Conservation (phyloP, 2,888 invertebrate genomes). For the Platypus cylindrus region DNA sequence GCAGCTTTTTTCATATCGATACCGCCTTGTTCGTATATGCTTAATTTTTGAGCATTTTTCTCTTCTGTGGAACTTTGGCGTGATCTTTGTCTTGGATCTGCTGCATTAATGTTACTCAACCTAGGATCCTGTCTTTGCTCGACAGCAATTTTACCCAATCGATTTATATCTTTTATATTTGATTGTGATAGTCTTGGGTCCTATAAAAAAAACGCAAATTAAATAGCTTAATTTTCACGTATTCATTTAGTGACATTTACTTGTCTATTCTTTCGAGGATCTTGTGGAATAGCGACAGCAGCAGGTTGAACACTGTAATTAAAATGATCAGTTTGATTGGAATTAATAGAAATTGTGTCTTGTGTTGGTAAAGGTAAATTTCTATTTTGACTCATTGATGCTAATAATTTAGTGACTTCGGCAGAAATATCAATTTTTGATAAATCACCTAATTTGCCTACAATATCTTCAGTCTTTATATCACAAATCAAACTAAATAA, state of each 20-base stretch:
- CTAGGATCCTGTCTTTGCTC: slow-evolving; percentile 9
- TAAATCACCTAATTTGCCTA: slow-evolving; percentile 54
- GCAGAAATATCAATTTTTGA: slow-evolving; percentile 63
- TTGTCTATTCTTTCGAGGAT: slow-evolving; percentile 18
- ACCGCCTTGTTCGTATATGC: slow-evolving; percentile 49
- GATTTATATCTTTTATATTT: slow-evolving; percentile 1
- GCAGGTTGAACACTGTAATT: neutral
- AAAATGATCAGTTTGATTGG: neutral
- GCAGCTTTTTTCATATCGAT: slow-evolving; percentile 43
- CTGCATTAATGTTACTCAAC: neutral
- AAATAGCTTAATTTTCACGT: neutral
- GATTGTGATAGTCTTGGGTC: slow-evolving; percentile 3
- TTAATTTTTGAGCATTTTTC: slow-evolving; percentile 33
- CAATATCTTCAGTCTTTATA: slow-evolving; percentile 42
- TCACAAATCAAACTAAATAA: neutral
- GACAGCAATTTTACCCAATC: slow-evolving; percentile 4
- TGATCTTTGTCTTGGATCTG: slow-evolving; percentile 12
- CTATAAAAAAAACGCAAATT: neutral
- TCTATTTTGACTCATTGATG: slow-evolving; percentile 37
- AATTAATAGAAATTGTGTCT: neutral
- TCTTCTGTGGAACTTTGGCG: slow-evolving; percentile 23
- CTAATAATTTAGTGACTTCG: slow-evolving; percentile 56
- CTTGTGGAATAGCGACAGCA: neutral
- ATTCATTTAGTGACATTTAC: too few relatives aligned
- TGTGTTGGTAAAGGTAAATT: slow-evolving; percentile 5